Evolutionary conservation across 2,888 invertebrate species (phyloP).

Genomic region (Ophion obscuratus): DNA sequence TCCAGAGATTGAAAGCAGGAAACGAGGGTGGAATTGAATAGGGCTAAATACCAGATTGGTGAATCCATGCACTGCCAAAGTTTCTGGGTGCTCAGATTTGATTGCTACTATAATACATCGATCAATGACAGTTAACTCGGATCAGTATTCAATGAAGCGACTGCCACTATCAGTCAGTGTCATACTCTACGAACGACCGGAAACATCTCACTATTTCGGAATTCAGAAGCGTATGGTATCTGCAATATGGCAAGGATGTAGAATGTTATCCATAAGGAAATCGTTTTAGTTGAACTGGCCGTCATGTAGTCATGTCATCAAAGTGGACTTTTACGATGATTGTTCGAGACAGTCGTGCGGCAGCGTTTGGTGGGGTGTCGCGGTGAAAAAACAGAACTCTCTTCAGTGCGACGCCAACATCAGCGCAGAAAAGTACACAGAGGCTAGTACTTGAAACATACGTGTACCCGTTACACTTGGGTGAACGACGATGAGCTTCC

Average conservation of each 20-base stretch:
- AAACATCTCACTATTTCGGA: not conserved
- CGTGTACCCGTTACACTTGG: constrained; percentile 8
- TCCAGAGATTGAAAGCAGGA: constrained; percentile 25
- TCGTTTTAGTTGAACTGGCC: no score
- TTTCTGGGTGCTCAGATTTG: constrained; percentile 1
- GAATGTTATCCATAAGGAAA: no score
- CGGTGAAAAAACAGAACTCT: not conserved
- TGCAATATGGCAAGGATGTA: not conserved
- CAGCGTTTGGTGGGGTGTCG: no score
- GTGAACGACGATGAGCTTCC: constrained; percentile 23
- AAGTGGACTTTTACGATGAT: not conserved
- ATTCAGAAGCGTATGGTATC: not conserved
- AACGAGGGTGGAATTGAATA: constrained; percentile 42
- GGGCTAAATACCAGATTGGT: constrained; percentile 24
- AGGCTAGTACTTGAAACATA: not conserved
- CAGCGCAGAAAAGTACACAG: constrained; percentile 25
- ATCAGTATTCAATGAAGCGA: constrained; percentile 14
- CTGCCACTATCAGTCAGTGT: constrained; percentile 3
- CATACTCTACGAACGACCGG: not conserved
- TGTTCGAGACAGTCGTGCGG: not conserved
- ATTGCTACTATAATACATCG: constrained; percentile 11
- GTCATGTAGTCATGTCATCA: no score
- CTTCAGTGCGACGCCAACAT: constrained; percentile 8
- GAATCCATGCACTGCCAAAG: not conserved
- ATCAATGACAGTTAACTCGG: constrained; percentile 16